phyloP scores from a whole-genome alignment of 2,888 invertebrate genomes.

The Leptinotarsa tumamoca region DNA sequence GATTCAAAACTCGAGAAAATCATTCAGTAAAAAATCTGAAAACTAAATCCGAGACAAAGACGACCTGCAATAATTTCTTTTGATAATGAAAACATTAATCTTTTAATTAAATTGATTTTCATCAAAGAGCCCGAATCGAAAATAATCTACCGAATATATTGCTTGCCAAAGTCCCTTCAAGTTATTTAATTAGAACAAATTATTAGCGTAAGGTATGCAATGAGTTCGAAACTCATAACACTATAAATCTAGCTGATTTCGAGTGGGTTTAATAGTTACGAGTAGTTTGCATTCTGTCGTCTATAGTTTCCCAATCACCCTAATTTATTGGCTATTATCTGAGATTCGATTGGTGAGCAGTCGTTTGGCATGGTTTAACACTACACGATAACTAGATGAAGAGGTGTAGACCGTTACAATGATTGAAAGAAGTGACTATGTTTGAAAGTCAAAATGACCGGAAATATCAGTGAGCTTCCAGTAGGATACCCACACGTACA shows the following conservation, averaged over 20 bases:
- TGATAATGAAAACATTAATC: background rate
- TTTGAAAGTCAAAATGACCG: too few species aligned
- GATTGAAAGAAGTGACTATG: background rate
- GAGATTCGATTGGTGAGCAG: constrained; percentile 13
- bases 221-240: constrained; percentile 30
- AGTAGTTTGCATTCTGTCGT: constrained; percentile 38
- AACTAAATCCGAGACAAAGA: background rate
- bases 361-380: constrained; percentile 10
- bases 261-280: constrained; percentile 41
- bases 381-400: constrained; percentile 1
- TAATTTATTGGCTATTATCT: constrained; percentile 37
- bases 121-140: constrained; percentile 24
- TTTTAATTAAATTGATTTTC: background rate
- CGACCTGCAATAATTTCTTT: background rate
- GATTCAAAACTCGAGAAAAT: too few species aligned
- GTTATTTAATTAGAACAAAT: constrained; percentile 35
- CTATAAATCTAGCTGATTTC: constrained; percentile 30
- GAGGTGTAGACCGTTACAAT: constrained; percentile 13
- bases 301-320: constrained; percentile 40
- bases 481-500: too few species aligned
- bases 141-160: constrained; percentile 13
- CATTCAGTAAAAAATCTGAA: background rate
- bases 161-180: constrained; percentile 31
- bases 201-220: constrained; percentile 29
- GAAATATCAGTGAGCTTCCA: too few species aligned